Conservation (phyloP, 2,888 invertebrate species). For the Lucinisca nassula region DNA sequence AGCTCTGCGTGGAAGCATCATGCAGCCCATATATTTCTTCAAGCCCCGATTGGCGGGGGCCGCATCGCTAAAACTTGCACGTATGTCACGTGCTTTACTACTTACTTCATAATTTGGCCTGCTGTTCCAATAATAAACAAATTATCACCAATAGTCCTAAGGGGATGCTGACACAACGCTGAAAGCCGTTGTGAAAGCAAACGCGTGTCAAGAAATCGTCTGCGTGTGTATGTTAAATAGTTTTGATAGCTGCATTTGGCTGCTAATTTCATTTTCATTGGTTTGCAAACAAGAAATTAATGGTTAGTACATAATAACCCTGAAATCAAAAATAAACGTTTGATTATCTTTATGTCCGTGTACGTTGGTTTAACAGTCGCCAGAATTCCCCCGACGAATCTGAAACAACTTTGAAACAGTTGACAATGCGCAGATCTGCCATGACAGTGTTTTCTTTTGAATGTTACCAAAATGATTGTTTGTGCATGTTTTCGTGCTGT, state of each 20-base stretch:
- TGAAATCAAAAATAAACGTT: neutral
- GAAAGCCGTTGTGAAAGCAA: slow-evolving; percentile 1
- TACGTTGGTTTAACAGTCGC: neutral
- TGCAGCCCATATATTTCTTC: no score
- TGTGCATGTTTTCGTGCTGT: no score
- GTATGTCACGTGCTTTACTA: no score
- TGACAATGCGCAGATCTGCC: no score
- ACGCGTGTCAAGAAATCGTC: neutral
- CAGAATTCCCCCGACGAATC: neutral
- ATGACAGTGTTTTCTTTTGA: no score
- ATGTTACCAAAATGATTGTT: no score
- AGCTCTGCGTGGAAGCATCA: no score
- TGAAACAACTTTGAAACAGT: no score
- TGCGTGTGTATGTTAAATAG: neutral
- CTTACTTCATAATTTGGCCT: no score
- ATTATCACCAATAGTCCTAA: neutral
- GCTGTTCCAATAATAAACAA: neutral
- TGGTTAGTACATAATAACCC: neutral
- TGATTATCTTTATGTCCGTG: neutral
- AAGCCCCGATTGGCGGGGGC: no score
- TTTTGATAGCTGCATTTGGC: neutral
- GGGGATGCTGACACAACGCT: neutral
- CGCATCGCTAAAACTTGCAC: no score
- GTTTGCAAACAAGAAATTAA: neutral
- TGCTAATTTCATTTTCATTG: neutral